phyloP scores from a whole-genome alignment of 2,888 invertebrate species.

The Patella ulyssiponensis region DNA sequence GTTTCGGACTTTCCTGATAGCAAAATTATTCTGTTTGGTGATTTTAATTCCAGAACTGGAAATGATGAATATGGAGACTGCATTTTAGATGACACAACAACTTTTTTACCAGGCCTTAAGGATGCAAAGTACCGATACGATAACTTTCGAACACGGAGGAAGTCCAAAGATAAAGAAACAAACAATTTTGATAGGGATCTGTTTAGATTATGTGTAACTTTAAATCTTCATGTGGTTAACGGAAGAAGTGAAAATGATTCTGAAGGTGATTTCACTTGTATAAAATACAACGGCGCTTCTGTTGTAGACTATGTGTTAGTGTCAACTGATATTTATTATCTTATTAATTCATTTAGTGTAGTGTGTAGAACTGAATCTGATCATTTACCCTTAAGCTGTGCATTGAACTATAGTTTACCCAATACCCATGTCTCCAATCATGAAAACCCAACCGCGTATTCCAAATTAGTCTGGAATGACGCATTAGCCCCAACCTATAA shows the following conservation, averaged over 20 bases:
- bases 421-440: neutral
- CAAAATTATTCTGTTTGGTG: neutral
- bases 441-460: too few relatives aligned
- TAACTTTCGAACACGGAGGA: neutral
- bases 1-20: neutral
- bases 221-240: conserved; percentile 4
- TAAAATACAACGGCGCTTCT: conserved; percentile 2
- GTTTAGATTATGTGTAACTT: neutral
- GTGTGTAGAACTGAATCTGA: conserved; percentile 2
- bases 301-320: conserved; percentile 1
- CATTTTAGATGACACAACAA: neutral
- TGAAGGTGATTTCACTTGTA: neutral
- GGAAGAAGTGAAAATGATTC: conserved; percentile 1
- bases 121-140: neutral
- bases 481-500: too few relatives aligned
- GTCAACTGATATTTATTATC: neutral
- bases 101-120: neutral
- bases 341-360: neutral
- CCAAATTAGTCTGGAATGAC: too few relatives aligned
- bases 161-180: neutral
- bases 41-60: too few relatives aligned
- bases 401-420: neutral
- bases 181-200: neutral
- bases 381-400: neutral
- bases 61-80: neutral